phyloP scores from a whole-genome alignment of 1,140 invertebrate genomes.

The Camponotus vicinus region DNA sequence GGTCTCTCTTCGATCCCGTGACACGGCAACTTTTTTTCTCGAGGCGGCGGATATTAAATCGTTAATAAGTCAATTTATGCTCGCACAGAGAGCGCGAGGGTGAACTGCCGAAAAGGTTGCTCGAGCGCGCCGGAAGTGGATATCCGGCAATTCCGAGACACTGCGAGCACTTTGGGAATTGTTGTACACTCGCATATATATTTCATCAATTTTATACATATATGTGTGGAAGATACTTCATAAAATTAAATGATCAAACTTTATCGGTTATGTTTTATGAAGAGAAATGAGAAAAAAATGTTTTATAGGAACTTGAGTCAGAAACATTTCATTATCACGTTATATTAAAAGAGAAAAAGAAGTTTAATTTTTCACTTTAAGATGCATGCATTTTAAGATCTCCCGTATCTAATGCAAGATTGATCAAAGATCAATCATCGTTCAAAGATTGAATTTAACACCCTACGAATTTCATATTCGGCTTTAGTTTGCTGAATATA shows the following conservation, averaged over 20 bases:
- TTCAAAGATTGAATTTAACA: no score
- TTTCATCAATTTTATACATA: neutral
- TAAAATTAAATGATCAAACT: no score
- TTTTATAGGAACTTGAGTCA: neutral
- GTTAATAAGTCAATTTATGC: slow-evolving; percentile 37
- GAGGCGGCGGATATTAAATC: slow-evolving; percentile 21
- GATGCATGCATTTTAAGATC: no score
- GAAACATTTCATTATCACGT: no score
- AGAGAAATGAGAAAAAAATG: no score
- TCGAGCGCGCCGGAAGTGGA: slow-evolving; percentile 29
- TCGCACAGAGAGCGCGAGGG: neutral
- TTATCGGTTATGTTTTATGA: no score
- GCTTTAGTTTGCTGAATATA: no score
- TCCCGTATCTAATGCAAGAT: no score
- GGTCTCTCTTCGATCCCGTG: slow-evolving; percentile 4
- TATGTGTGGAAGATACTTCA: neutral
- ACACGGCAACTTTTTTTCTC: slow-evolving; percentile 4
- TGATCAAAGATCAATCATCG: no score
- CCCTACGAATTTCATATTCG: no score
- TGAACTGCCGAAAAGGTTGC: slow-evolving; percentile 32
- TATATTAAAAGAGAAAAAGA: no score
- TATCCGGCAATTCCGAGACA: slow-evolving; percentile 31
- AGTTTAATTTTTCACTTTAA: no score
- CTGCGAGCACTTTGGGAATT: neutral
- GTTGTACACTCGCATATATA: neutral